Evolutionary conservation across 2,797 vertebrate genomes (phyloP).

Genomic region (Glossophaga mutica): DNA sequence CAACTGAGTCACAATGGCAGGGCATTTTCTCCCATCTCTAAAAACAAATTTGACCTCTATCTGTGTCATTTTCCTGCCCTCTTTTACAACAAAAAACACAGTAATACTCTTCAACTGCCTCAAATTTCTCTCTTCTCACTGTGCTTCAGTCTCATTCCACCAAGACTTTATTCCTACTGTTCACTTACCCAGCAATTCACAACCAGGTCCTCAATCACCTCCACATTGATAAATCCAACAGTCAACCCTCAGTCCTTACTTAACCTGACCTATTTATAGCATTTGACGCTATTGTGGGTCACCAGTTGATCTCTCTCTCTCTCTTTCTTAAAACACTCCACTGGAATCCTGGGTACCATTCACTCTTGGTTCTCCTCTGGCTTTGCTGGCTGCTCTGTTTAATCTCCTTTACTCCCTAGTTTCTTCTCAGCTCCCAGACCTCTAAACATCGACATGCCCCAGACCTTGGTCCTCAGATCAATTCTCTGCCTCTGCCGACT

Average conservation of each 20-base stretch:
- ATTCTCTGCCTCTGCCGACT: background rate
- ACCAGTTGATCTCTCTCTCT: background rate
- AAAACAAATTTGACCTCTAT: background rate
- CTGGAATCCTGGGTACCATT: background rate
- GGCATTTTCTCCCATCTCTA: background rate
- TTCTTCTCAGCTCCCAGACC: background rate
- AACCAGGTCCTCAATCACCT: background rate
- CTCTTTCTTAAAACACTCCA: background rate
- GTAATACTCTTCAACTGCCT: background rate
- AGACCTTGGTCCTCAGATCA: background rate
- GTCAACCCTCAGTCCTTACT: background rate
- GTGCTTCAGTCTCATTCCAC: background rate
- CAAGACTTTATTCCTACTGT: background rate
- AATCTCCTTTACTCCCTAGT: background rate
- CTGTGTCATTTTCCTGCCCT: background rate
- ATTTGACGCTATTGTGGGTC: background rate
- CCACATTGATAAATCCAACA: background rate
- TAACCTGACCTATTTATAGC: background rate
- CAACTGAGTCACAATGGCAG: too few relatives aligned
- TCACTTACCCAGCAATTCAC: background rate
- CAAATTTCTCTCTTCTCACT: background rate
- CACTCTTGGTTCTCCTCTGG: background rate
- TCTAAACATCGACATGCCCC: background rate
- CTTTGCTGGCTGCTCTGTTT: background rate
- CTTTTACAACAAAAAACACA: background rate